Conservation (phyloP, 2,888 invertebrate species). For the Agrilus cyanescens region DNA sequence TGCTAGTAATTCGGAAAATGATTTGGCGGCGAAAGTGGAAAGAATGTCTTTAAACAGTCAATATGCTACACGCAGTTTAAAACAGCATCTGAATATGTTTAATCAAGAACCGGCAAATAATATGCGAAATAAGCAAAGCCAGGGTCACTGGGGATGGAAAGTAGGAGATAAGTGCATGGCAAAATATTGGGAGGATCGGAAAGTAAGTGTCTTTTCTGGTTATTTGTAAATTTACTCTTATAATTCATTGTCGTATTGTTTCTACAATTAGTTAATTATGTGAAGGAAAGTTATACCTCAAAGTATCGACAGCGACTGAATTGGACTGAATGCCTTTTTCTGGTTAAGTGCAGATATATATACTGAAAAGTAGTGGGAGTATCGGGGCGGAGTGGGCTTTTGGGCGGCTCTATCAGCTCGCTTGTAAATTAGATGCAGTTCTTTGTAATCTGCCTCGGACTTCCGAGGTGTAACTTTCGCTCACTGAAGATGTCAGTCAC, state of each 20-base stretch:
- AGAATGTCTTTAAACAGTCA: slow-evolving; percentile 29
- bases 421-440: not conserved
- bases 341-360: too few species aligned
- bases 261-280: too few species aligned
- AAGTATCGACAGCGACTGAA: too few species aligned
- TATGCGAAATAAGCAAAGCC: slow-evolving; percentile 5
- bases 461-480: too few species aligned
- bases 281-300: too few species aligned
- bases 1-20: slow-evolving; percentile 10
- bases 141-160: slow-evolving; percentile 48
- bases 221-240: too few species aligned
- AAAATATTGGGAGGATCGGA: slow-evolving; percentile 87
- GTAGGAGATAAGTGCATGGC: slow-evolving; percentile 76
- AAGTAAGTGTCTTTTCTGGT: slow-evolving; percentile 43
- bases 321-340: too few species aligned
- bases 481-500: not conserved
- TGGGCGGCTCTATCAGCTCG: not conserved
- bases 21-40: slow-evolving; percentile 8
- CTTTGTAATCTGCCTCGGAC: too few species aligned
- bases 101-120: slow-evolving; percentile 1
- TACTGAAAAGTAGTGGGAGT: too few species aligned
- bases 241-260: too few species aligned
- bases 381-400: too few species aligned
- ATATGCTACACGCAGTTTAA: slow-evolving; percentile 30
- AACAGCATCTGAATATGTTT: slow-evolving; percentile 29